Base-by-base conservation (phyloP, 2,888 invertebrate species). In the Nomada hirtipes region DNA sequence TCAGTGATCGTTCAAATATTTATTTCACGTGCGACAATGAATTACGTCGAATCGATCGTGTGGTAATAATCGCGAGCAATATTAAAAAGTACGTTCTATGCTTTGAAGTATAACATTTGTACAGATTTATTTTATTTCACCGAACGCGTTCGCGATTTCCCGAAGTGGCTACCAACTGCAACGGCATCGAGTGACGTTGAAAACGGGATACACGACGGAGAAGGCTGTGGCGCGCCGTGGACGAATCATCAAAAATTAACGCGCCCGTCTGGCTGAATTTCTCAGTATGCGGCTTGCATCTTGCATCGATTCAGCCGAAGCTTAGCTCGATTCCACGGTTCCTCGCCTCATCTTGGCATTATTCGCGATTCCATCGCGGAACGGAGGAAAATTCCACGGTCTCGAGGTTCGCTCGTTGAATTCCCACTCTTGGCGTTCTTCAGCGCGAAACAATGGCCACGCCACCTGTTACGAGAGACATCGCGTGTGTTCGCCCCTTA, bases 191-290 rank as follows among this genome's bases (percentile, higher is more conserved):
- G 18, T 36, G 42, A 23, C 53, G 18, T 68, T 68, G 26, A 69
- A 69, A 44, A 18, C 18, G 42, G 18, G 44, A 57, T 26, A 53
- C 4, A 0, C 2, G 11, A 18, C 4, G 7, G 42, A 11, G 7
- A 20, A 26, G 9, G 3, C 4, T 2, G 11, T 20, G 18, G 3
- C n/a, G 60, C 20, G n/a, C 42, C 2, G 11, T 2, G 11, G 42
- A 44, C 23, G 44, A 36, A 26, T 69, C 26, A 44, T 69, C 4
- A 69, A 57, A 69, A 57, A 69, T 69, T 55, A 69, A 69, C 23
- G 42, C 26, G 18, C 3, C 15, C 3, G 42, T 44, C n/a, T 26
- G n/a, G 2, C 10, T n/a, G 44, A 10, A 26, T 44, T 55, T n/a
- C 60, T 7, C 9, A 1, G n/a, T n/a, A 10, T 2, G 60, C 60